A percentile compares a stretch with the other conserved stretches of the same genome.
Conservation (phyloP, 2,113 vertebrate species). For the Plestiodon gilberti region DNA sequence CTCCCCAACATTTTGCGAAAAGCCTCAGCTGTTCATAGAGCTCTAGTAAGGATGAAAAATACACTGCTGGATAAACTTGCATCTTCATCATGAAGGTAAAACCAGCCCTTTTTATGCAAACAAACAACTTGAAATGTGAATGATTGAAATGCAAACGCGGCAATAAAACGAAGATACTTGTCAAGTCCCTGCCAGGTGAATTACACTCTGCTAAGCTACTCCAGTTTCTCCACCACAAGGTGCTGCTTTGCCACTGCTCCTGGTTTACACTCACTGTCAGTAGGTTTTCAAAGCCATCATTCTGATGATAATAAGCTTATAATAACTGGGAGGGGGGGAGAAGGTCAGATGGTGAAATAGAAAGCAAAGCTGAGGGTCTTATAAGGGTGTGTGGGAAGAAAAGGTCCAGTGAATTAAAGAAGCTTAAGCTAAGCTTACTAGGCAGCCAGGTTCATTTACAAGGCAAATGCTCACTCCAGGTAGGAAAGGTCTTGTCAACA, state of each 20-base stretch:
- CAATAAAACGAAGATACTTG: neutral
- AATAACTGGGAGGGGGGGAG: neutral
- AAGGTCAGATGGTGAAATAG: neutral
- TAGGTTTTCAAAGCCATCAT: neutral
- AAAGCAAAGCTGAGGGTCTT: neutral
- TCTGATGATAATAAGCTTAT: neutral
- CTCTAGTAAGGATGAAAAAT: conserved; percentile 22
- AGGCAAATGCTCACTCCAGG: neutral
- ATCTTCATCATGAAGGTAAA: conserved; percentile 36
- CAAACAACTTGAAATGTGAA: conserved; percentile 12
- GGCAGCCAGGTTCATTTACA: neutral
- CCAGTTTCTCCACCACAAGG: neutral
- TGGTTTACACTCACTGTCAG: fast-evolving
- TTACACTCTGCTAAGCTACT: fast-evolving
- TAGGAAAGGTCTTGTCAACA: neutral
- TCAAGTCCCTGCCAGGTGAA: neutral
- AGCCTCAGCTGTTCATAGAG: conserved; percentile 11
- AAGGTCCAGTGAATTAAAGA: neutral
- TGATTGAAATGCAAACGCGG: neutral
- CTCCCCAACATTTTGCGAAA: neutral
- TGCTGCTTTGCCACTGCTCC: neutral
- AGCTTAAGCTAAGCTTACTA: neutral
- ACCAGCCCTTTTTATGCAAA: conserved; percentile 1
- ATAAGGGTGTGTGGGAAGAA: neutral
- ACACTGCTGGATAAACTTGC: conserved; percentile 30